Evolutionary conservation across 2,888 invertebrate genomes (phyloP), one percentile per base, ranked within the genome.

Genomic region (Cheilosia impressa): DNA sequence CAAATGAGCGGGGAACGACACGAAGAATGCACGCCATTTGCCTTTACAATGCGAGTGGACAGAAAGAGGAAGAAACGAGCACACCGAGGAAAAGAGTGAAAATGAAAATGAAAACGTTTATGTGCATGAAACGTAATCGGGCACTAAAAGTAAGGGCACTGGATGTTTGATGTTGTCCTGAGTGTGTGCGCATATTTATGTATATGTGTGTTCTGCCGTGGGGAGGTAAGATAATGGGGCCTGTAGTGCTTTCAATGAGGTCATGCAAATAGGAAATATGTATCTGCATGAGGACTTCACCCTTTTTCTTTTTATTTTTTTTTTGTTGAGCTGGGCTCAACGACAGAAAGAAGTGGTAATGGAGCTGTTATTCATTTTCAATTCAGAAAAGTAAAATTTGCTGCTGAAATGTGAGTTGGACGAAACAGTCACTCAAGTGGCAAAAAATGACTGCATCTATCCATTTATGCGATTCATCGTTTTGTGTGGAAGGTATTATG

Each of bases 231-330:
- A 81, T 85, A 81, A 85, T 85, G 81, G 76, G 71, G 80, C 77
- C 76, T 85, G 71, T 77, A 85, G 76, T 62, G 62, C 72, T 72
- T 77, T 85, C 85, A 77, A 81, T 85, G 81, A 68, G 85, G 85
- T 85, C 85, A 81, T 80, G 81, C 81, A 85, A 85, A 85, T 85
- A 81, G 79, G 80, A 80, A 80, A 85, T 80, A 76, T 81, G 81
- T 81, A 81, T 84, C 79, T 80, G 84, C 84, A 84, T 79, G 43
- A 65, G 71, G 65, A 53, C 58, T 31, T 43, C 55, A 57, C 17
- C n/a, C 17, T 62, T 73, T 66, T 62, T 72, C 17, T 38, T 60
- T 17, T 15, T 41, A 45, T 27, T 65, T 38, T 15, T 65, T 66
- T 31, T 57, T 2, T 58, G 31, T 34, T 38, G 38, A 41, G 52